Percentiles rank a stretch among this genome's conserved stretches.
Conservation (phyloP, 2,797 vertebrate genomes). For the Cyclopterus lumpus region DNA sequence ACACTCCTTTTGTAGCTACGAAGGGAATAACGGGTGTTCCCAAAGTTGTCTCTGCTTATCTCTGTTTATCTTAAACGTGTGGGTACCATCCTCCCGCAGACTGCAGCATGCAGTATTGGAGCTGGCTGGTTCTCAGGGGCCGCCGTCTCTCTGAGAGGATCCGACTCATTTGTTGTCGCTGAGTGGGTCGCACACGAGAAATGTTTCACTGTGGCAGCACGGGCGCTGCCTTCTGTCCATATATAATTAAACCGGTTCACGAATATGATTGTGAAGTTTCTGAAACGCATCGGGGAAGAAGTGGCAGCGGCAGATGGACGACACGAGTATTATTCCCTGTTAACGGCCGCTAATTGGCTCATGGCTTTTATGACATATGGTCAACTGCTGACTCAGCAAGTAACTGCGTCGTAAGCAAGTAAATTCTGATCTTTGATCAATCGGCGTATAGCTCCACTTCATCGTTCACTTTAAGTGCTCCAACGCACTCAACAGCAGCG, state of each 20-base stretch:
- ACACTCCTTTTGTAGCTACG: background rate
- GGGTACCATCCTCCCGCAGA: background rate
- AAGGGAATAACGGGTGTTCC: constrained; percentile 4
- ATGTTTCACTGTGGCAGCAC: constrained; percentile 30
- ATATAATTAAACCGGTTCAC: constrained; percentile 39
- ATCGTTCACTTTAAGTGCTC: background rate
- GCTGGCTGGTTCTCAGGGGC: background rate
- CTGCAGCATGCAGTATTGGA: constrained; percentile 15
- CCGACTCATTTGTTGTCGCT: constrained; percentile 30
- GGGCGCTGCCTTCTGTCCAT: constrained; percentile 48
- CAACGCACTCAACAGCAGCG: background rate
- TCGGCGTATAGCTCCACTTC: background rate
- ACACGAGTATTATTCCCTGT: constrained; percentile 28
- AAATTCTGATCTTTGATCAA: constrained; percentile 28
- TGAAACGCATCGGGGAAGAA: constrained; percentile 25
- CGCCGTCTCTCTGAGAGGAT: background rate
- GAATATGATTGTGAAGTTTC: constrained; percentile 39
- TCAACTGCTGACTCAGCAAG: constrained; percentile 32
- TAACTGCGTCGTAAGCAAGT: constrained; percentile 30
- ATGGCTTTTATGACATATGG: constrained; percentile 34
- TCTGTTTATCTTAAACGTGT: constrained; percentile 11
- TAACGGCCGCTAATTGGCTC: constrained; percentile 35
- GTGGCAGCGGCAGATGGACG: constrained; percentile 51
- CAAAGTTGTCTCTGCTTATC: constrained; percentile 25
- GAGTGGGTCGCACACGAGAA: constrained; percentile 18